phyloP scores from a whole-genome alignment of 2,888 invertebrate species.

The Chesias legatella region DNA sequence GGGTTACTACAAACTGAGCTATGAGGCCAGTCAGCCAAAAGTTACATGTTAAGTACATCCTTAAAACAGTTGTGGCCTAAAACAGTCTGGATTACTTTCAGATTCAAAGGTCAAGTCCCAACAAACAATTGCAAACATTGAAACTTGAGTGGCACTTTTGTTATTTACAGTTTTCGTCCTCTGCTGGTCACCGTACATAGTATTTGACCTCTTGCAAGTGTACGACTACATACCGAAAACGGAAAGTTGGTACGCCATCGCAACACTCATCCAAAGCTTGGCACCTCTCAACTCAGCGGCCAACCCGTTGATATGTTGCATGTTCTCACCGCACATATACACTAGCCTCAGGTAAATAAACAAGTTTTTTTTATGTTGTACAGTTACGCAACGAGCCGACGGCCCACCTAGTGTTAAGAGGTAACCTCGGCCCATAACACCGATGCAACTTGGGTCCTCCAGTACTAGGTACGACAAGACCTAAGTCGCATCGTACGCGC shows the following conservation, averaged over 20 bases:
- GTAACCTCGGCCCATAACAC: no score
- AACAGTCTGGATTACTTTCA: no score
- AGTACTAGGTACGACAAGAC: no score
- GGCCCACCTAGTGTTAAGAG: no score
- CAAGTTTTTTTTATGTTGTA: background rate
- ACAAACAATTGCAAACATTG: no score
- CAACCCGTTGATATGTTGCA: conserved; percentile 95
- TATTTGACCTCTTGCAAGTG: conserved; percentile 94
- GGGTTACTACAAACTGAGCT: no score
- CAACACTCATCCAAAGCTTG: conserved; percentile 94
- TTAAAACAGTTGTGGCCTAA: no score
- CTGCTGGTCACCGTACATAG: conserved; percentile 97
- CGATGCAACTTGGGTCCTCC: no score
- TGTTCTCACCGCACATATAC: conserved; percentile 95
- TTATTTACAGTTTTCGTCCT: conserved; percentile 89
- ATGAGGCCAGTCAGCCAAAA: no score
- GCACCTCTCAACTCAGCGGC: conserved; percentile 96
- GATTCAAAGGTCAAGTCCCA: no score
- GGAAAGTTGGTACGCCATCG: conserved; percentile 89
- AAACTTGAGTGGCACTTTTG: background rate
- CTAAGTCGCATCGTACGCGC: no score
- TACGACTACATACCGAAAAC: conserved; percentile 89
- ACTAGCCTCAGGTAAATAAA: conserved; percentile 86
- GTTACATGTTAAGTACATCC: no score
- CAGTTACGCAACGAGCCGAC: background rate